Evolutionary conservation across 1,140 invertebrate species (phyloP).

Genomic region (Potamilus streckersoni): DNA sequence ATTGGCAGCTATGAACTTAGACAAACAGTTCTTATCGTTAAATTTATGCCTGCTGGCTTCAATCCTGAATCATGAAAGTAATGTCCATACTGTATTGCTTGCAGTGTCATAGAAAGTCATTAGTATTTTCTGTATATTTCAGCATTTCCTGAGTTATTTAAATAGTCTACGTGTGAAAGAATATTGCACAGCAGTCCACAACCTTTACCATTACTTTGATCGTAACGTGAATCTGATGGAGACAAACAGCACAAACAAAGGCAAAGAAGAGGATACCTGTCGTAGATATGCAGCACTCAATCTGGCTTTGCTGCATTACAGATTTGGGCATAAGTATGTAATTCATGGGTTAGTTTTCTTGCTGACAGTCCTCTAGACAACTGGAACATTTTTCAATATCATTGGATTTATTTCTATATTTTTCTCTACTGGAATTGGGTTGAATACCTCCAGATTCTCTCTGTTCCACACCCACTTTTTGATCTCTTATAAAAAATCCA

Average conservation of each 20-base stretch:
- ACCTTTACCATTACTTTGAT: conserved; percentile 88
- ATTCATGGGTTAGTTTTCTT: too few relatives aligned
- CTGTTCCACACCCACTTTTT: too few relatives aligned
- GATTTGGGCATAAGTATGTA: conserved; percentile 84
- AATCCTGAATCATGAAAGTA: too few relatives aligned
- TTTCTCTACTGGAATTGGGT: neutral
- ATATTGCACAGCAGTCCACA: conserved; percentile 85
- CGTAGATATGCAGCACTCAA: conserved; percentile 90
- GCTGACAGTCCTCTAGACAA: too few relatives aligned
- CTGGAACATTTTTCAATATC: too few relatives aligned
- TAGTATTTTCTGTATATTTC: conserved; percentile 60
- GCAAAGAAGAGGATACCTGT: conserved; percentile 77
- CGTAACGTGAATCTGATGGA: conserved; percentile 70
- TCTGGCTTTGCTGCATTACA: conserved; percentile 86
- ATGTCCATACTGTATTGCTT: too few relatives aligned
- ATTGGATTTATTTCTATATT: conserved; percentile 4
- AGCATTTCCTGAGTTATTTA: conserved; percentile 92
- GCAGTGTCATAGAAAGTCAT: neutral
- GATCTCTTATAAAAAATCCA: too few relatives aligned
- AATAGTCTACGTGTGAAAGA: conserved; percentile 89
- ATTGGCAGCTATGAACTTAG: too few relatives aligned
- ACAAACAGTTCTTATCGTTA: too few relatives aligned
- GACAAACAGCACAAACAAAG: conserved; percentile 52
- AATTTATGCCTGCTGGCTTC: too few relatives aligned
- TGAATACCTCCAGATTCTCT: too few relatives aligned